phyloP scores from a whole-genome alignment of 2,888 invertebrate genomes.

The Pardosa pseudoannulata region DNA sequence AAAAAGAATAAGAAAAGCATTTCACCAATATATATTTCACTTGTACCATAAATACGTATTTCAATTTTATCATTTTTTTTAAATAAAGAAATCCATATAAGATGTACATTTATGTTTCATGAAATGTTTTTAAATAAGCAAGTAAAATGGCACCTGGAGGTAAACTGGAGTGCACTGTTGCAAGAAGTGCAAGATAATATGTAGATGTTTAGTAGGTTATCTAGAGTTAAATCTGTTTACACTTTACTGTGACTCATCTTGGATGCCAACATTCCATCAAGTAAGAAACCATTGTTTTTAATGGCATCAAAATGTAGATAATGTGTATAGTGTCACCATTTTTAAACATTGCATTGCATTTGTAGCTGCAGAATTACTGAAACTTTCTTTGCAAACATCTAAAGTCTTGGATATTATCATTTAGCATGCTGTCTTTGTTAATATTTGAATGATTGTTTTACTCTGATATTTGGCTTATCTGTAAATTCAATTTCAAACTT shows the following conservation, averaged over 20 bases:
- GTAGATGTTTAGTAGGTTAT: no score
- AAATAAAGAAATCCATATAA: background rate
- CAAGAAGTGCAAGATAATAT: conserved; percentile 15
- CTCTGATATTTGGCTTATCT: no score
- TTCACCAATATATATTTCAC: conserved; percentile 62
- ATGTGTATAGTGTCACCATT: no score
- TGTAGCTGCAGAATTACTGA: no score
- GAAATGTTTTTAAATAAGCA: conserved; percentile 30
- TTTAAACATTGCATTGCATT: no score
- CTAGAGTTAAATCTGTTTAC: background rate
- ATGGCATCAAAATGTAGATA: background rate
- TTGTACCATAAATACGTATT: conserved; percentile 72
- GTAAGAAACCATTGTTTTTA: conserved; percentile 23
- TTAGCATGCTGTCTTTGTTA: no score
- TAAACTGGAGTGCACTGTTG: conserved; percentile 48
- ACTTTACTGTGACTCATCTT: background rate
- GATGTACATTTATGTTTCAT: conserved; percentile 54
- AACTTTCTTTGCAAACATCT: no score
- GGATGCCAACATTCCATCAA: conserved; percentile 51
- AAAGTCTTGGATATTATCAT: no score
- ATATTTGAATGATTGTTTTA: no score
- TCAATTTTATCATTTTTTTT: conserved; percentile 58
- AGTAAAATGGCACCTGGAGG: conserved; percentile 60
- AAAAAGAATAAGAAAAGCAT: conserved; percentile 48
- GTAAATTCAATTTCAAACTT: no score